Percentiles rank a stretch among this genome's conserved stretches.
These are phyloP conservation scores for Heliconius himera DNA, from an alignment of 1,140 invertebrate genomes.

Conservation along the genomic window DNA sequence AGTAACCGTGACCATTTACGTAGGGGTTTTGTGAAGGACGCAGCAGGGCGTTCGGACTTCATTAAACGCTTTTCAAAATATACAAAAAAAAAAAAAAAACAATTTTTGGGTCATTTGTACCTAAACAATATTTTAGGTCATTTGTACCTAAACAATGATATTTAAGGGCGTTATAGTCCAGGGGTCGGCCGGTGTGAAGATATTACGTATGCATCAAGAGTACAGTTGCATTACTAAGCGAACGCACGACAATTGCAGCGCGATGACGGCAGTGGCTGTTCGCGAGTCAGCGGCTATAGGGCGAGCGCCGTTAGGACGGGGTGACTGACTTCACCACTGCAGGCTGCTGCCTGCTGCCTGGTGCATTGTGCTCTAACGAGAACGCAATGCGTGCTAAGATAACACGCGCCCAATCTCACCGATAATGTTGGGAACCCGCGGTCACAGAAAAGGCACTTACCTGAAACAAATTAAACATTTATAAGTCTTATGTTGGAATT, in stretches of 20 bases:
- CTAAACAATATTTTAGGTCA: neutral
- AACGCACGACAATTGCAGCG: conserved; percentile 72
- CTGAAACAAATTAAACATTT: conserved; percentile 55
- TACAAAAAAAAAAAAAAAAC: neutral
- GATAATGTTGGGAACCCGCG: conserved; percentile 37
- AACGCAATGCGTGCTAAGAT: conserved; percentile 75
- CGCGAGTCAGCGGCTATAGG: conserved; percentile 68
- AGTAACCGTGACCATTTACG: conserved; percentile 41
- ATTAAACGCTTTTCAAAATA: conserved; percentile 45
- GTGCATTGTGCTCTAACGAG: conserved; percentile 81
- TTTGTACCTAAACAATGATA: neutral
- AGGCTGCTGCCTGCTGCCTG: conserved; percentile 67
- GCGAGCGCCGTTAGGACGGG: conserved; percentile 77
- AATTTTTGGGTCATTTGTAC: neutral
- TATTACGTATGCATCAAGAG: conserved; percentile 64
- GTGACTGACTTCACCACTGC: conserved; percentile 77
- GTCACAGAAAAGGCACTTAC: conserved; percentile 47
- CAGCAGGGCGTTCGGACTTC: conserved; percentile 58
- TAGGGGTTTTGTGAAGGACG: conserved; percentile 44
- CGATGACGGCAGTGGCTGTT: conserved; percentile 61
- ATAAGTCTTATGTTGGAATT: neutral
- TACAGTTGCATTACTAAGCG: conserved; percentile 71
- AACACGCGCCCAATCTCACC: conserved; percentile 66
- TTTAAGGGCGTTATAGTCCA: conserved; percentile 21
- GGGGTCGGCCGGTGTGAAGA: conserved; percentile 33